Evolutionary conservation across 2,113 vertebrate species (phyloP).

Genomic region (Geococcyx californianus): DNA sequence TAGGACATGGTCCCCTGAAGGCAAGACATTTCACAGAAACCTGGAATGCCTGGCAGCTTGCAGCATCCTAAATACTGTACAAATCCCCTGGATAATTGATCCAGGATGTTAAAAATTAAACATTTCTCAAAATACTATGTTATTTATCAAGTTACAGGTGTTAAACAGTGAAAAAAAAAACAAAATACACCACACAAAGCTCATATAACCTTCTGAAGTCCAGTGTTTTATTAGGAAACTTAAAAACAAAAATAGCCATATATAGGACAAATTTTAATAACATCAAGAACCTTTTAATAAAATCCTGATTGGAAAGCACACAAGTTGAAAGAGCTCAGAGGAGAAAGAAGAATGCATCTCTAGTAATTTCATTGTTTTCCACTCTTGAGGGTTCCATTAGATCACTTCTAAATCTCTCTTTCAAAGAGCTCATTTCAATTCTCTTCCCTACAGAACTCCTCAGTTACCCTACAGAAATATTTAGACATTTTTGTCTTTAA

Average conservation of each 20-base stretch:
- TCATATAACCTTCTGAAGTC: not conserved
- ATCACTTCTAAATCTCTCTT: not conserved
- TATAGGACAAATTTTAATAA: not conserved
- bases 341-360: not conserved
- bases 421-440: not conserved
- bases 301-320: not conserved
- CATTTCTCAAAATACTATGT: not conserved
- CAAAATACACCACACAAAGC: not conserved
- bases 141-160: not conserved
- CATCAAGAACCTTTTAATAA: not conserved
- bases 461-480: not conserved
- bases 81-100: not conserved
- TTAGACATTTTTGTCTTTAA: not conserved
- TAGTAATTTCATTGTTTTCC: not conserved
- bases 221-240: not conserved
- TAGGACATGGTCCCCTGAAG: not conserved
- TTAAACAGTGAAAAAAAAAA: not conserved
- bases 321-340: not conserved
- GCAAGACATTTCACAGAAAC: not conserved
- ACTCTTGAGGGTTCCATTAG: not conserved
- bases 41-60: not conserved
- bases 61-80: not conserved
- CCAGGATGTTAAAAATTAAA: not conserved
- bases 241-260: not conserved
- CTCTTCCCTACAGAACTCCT: not conserved